Base-by-base conservation (phyloP, 1,140 invertebrate genomes). In the Lordiphosa mommai region DNA sequence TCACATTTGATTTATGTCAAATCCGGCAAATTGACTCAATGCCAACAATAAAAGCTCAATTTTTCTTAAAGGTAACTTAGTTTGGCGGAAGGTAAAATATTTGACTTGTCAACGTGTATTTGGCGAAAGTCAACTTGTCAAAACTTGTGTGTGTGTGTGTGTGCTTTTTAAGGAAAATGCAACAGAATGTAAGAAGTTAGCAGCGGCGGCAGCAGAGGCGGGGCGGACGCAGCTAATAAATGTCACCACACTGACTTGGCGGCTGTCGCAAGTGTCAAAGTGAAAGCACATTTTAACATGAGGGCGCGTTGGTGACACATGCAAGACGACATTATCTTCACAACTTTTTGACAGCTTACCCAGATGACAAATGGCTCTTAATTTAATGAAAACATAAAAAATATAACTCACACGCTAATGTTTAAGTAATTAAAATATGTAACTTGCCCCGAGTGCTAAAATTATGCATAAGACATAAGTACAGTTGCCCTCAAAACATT, bases 1-100 rank as follows among this genome's bases (percentile, higher is more conserved):
- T 61, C 59, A 63, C 65, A 74, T 69, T 74, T 74, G 72, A 74
- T 74, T 73, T 74, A 29, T 69, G 71, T 69, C 60, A 50, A 38
- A 14, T 27, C 23, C n/a, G 27, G 27, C 36, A 63, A 56, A 63
- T 63, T 44, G 56, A 16, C 49, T 37, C 58, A 57, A 52, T 20
- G 37, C 37, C 41, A 72, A 56, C 46, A 61, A 61, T 29, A 23
- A 13, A 43, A 38, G 20, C 17, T 27, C 6, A 43, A 43, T 43
- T 27, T 43, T 27, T 20, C 6, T 43, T 12, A 43, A 8, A 41
- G 23, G 37, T 30, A 52, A 32, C 9, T 33, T 58, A 58, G 50
- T 52, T 61, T 58, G 1, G 37, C 56, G 27, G 46, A 61, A 59
- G 61, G 44, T 74, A 61, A 70, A 76, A 76, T 76, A 76, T 76